Conservation (phyloP, 2,113 vertebrate genomes). For the Empidonax alnorum region DNA sequence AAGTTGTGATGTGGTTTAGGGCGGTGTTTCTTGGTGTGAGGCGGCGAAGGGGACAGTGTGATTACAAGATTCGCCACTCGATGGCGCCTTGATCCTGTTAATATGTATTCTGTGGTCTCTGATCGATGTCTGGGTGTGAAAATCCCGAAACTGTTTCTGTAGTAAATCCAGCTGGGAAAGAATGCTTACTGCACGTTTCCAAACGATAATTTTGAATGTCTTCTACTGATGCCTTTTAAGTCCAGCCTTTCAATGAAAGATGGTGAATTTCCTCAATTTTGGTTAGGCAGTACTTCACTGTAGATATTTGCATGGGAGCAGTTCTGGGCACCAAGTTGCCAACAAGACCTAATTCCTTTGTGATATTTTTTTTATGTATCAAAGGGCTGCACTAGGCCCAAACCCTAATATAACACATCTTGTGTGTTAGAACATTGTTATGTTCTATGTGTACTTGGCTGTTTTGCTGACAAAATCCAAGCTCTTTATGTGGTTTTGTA, state of each 20-base stretch:
- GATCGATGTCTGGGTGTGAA: neutral
- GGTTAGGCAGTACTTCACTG: neutral
- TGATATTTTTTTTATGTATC: neutral
- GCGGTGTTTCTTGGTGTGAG: neutral
- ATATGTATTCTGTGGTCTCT: neutral
- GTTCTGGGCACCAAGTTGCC: neutral
- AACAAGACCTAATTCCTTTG: neutral
- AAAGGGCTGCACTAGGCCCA: neutral
- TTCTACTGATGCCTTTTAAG: neutral
- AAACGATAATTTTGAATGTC: neutral
- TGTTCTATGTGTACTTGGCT: neutral
- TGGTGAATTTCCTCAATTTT: neutral
- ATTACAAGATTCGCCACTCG: slow-evolving; percentile 42
- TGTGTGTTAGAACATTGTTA: neutral
- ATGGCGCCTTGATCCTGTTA: slow-evolving; percentile 38
- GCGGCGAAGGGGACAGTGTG: neutral
- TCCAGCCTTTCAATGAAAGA: neutral
- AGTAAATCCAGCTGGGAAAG: neutral
- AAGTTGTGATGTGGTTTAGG: neutral
- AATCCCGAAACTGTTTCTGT: neutral
- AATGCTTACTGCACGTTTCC: neutral
- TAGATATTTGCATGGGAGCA: neutral
- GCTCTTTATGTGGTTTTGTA: neutral
- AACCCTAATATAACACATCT: neutral
- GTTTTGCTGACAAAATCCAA: neutral